phyloP scores from a whole-genome alignment of 2,888 invertebrate species.

The Catocala nupta region DNA sequence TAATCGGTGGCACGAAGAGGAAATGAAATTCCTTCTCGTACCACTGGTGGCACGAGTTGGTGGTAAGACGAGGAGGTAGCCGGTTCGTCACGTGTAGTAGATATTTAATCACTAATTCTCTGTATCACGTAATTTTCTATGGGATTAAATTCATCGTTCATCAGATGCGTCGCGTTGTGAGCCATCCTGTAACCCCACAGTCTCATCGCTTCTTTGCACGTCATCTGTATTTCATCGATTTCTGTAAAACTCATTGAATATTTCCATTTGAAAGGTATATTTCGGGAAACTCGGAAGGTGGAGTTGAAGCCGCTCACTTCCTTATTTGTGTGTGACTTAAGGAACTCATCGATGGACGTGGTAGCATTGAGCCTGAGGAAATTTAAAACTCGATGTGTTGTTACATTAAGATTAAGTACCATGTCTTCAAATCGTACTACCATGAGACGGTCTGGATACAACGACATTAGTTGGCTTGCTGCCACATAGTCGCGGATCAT shows the following conservation, averaged over 20 bases:
- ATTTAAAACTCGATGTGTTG: conserved; percentile 90
- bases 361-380: conserved; percentile 92
- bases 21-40: too few relatives aligned
- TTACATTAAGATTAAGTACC: conserved; percentile 91
- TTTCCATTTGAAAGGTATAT: conserved; percentile 95
- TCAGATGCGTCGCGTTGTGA: not conserved
- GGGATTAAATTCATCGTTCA: not conserved
- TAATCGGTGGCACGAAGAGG: too few relatives aligned
- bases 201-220: conserved; percentile 5
- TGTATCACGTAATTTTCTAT: too few relatives aligned
- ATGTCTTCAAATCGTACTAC: conserved; percentile 63
- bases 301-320: conserved; percentile 94
- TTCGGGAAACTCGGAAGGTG: conserved; percentile 93
- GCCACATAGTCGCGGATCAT: conserved; percentile 93
- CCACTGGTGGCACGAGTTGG: too few relatives aligned
- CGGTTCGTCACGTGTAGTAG: too few relatives aligned
- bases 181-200: not conserved
- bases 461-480: conserved; percentile 89
- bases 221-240: not conserved
- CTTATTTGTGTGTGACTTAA: conserved; percentile 93
- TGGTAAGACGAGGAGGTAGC: too few relatives aligned
- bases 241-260: conserved; percentile 89
- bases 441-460: conserved; percentile 92
- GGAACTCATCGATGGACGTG: conserved; percentile 90
- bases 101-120: too few relatives aligned